Percentiles rank a stretch among this genome's conserved stretches.
Evolutionary conservation across 2,113 vertebrate species (phyloP).

Genomic region (Panthera tigris): DNA sequence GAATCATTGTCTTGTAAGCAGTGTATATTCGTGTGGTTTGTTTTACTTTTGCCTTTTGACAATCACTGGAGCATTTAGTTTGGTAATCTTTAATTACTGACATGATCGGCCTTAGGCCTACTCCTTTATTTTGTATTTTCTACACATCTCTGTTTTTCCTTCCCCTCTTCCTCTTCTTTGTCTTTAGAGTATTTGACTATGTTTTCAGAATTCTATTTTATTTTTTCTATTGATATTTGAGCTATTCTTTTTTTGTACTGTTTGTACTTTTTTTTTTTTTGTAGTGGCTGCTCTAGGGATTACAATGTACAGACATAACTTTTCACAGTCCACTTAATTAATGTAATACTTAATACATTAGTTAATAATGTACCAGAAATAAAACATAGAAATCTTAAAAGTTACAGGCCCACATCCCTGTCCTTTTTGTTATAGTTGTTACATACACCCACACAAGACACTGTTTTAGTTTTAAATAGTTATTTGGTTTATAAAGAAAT

Average conservation of each 20-base stretch:
- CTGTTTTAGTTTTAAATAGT: conserved; percentile 42
- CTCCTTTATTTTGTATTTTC: conserved; percentile 1
- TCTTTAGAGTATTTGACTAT: background rate
- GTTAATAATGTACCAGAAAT: conserved; percentile 48
- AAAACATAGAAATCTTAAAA: conserved; percentile 41
- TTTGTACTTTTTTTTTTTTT: background rate
- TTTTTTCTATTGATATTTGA: conserved; percentile 41
- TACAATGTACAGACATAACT: background rate
- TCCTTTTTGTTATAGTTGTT: background rate
- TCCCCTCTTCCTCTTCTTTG: background rate
- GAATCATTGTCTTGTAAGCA: conserved; percentile 2
- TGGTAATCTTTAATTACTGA: background rate
- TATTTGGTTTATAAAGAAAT: conserved; percentile 21
- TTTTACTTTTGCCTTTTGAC: conserved; percentile 24
- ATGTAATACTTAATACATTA: background rate
- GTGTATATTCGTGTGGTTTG: background rate
- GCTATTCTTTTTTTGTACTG: background rate
- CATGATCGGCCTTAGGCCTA: background rate
- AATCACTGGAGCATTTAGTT: background rate
- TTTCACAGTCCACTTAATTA: conserved; percentile 1
- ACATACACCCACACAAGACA: background rate
- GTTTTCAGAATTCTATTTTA: background rate
- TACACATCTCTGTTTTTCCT: background rate
- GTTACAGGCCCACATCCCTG: background rate
- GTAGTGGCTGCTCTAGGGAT: background rate